A percentile compares a stretch with the other conserved stretches of the same genome.
Conservation (phyloP, 2,797 vertebrate species). For the Champsocephalus esox region DNA sequence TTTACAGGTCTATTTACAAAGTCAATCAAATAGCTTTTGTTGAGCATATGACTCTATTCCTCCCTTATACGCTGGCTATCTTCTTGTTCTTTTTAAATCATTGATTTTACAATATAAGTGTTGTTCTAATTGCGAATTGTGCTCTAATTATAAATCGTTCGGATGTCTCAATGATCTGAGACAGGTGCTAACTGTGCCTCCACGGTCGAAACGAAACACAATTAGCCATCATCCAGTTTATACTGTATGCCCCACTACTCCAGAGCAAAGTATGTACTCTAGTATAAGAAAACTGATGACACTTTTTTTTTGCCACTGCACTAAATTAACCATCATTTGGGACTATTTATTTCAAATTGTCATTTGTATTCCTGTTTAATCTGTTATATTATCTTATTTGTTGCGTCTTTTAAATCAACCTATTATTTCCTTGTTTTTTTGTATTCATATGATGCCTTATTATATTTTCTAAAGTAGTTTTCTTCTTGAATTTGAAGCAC, state of each 20-base stretch:
- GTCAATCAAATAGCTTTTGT: neutral
- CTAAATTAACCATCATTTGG: neutral
- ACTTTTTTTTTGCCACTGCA: neutral
- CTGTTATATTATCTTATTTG: neutral
- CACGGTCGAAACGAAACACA: neutral
- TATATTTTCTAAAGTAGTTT: slow-evolving; percentile 4
- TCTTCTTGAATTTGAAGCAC: slow-evolving; percentile 3
- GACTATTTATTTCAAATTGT: slow-evolving; percentile 1
- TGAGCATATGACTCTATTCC: neutral
- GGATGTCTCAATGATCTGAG: neutral
- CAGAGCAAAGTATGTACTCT: neutral
- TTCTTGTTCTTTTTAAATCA: neutral
- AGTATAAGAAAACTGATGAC: neutral
- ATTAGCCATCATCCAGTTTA: neutral
- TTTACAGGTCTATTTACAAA: neutral
- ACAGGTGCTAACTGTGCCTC: neutral
- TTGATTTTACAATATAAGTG: neutral
- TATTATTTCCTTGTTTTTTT: neutral
- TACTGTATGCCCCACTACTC: neutral
- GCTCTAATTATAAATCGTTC: slow-evolving; percentile 7
- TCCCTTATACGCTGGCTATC: neutral
- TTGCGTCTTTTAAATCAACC: neutral
- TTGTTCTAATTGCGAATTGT: neutral
- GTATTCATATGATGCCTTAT: neutral
- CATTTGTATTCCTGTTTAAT: slow-evolving; percentile 14